These are phyloP conservation scores for Eretmochelys imbricata DNA, from an alignment of 2,113 vertebrate genomes.

Conservation along the genomic window DNA sequence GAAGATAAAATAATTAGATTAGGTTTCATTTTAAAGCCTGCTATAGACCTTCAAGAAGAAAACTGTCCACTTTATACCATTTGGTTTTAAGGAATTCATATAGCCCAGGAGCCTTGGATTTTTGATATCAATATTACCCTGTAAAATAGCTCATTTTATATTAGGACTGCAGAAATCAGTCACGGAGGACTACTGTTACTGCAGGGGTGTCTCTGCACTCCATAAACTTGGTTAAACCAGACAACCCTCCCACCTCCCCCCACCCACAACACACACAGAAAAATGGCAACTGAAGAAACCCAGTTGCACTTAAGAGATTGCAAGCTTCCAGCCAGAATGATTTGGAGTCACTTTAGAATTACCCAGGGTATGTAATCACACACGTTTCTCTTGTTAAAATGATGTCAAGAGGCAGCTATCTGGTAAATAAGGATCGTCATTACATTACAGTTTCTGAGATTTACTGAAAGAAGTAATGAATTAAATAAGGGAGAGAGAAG, in stretches of 20 bases:
- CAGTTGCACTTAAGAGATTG: constrained; percentile 47
- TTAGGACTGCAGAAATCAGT: not conserved
- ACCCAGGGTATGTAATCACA: constrained; percentile 48
- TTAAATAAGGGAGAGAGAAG: not conserved
- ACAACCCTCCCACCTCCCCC: rapidly evolving
- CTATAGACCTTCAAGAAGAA: rapidly evolving
- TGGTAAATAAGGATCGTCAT: constrained; percentile 26
- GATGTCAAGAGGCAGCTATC: constrained; percentile 4
- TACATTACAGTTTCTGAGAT: constrained; percentile 7
- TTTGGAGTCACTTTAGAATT: constrained; percentile 22
- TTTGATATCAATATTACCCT: not conserved
- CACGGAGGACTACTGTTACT: not conserved
- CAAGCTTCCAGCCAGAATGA: constrained; percentile 31
- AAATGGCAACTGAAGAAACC: constrained; percentile 31
- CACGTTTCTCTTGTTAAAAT: constrained; percentile 47
- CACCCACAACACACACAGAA: not conserved
- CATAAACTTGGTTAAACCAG: constrained; percentile 13
- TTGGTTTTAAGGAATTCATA: not conserved
- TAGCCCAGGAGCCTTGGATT: not conserved
- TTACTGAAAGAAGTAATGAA: not conserved
- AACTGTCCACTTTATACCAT: rapidly evolving
- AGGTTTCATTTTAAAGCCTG: not conserved
- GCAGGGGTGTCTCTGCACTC: not conserved
- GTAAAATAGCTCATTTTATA: not conserved
- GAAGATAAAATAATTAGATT: not conserved